These are phyloP conservation scores for Anser cygnoides DNA, from an alignment of 2,113 vertebrate genomes.

Conservation along the genomic window DNA sequence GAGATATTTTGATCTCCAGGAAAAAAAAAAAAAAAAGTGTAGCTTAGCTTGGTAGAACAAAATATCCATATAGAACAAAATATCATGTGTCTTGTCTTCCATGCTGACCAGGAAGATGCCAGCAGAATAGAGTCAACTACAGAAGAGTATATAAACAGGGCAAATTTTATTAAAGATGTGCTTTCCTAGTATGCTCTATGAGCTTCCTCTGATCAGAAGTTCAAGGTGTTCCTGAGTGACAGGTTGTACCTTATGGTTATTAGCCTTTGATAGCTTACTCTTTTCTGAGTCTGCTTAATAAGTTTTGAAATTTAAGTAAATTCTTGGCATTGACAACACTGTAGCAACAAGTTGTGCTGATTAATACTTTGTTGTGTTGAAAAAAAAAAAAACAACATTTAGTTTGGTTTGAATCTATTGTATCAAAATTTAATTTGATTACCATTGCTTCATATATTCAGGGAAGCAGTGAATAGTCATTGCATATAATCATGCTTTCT, in stretches of 20 bases:
- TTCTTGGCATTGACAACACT: neutral
- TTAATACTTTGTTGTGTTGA: neutral
- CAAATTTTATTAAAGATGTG: neutral
- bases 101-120: neutral
- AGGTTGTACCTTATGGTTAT: neutral
- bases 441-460: neutral
- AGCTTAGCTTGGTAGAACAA: neutral
- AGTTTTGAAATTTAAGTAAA: neutral
- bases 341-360: neutral
- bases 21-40: neutral
- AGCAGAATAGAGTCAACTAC: neutral
- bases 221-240: neutral
- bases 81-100: neutral
- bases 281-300: neutral
- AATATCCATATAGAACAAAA: neutral
- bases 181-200: neutral
- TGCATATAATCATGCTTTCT: neutral
- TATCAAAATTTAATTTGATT: constrained; percentile 4
- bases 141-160: neutral
- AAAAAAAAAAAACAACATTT: neutral
- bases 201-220: neutral
- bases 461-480: neutral
- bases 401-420: neutral
- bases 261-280: neutral
- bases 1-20: neutral